Evolutionary conservation across 2,797 vertebrate genomes (phyloP).

Genomic region (Mormyrops boulengeri): DNA sequence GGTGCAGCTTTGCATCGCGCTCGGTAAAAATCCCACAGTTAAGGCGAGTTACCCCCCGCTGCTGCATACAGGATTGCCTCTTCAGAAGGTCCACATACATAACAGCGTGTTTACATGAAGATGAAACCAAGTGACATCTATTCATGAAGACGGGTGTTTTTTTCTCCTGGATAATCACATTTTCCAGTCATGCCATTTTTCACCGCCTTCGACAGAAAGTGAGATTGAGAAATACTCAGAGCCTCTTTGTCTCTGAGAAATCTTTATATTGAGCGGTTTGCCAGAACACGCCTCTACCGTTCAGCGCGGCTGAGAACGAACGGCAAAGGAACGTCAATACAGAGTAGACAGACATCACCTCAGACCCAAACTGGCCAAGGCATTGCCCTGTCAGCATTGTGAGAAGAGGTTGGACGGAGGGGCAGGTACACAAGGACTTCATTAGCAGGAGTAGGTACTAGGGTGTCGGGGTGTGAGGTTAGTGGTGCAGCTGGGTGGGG

Average conservation of each 20-base stretch:
- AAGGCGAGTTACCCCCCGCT: neutral
- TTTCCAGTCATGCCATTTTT: neutral
- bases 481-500: neutral
- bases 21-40: neutral
- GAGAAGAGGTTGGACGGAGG: neutral
- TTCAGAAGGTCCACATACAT: neutral
- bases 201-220: neutral
- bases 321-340: neutral
- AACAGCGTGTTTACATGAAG: neutral
- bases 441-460: neutral
- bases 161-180: neutral
- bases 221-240: neutral
- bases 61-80: neutral
- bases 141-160: neutral
- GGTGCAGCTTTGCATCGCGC: neutral
- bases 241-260: neutral
- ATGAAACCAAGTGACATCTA: neutral
- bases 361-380: neutral
- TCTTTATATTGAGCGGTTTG: constrained; percentile 1
- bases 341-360: neutral
- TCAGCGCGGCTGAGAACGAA: neutral
- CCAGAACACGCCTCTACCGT: neutral
- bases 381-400: neutral
- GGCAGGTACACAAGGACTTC: neutral
- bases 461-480: neutral